Conservation (phyloP, 2,797 vertebrate genomes). For the Bucorvus abyssinicus region DNA sequence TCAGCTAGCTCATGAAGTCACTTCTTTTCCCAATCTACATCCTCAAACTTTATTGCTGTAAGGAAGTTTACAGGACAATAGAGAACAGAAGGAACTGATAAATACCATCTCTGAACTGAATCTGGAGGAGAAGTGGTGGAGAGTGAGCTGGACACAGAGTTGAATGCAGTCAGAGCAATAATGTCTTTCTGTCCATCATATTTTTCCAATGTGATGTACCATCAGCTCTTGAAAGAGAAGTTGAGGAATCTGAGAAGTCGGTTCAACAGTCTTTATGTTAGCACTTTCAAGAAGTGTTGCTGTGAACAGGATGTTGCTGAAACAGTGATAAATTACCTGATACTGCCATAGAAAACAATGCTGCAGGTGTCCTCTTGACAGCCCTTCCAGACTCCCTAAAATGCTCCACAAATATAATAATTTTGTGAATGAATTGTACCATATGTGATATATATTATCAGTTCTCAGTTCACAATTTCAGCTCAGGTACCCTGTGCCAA, state of each 20-base stretch:
- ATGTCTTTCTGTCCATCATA: neutral
- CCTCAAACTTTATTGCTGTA: neutral
- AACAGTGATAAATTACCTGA: constrained; percentile 23
- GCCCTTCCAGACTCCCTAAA: neutral
- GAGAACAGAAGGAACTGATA: neutral
- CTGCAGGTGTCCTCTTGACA: neutral
- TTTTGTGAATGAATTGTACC: neutral
- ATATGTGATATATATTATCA: neutral
- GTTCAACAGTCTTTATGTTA: neutral
- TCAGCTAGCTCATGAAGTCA: neutral
- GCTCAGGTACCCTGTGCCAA: neutral
- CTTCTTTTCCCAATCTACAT: neutral
- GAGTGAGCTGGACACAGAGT: neutral
- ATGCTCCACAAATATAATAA: neutral
- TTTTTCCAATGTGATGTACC: neutral
- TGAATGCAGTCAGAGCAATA: neutral
- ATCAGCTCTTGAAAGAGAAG: neutral
- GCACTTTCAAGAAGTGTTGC: neutral
- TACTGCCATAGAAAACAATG: neutral
- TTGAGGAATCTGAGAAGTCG: neutral
- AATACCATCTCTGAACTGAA: neutral
- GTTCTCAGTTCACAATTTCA: neutral
- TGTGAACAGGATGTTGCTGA: constrained; percentile 5
- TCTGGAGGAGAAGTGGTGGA: neutral
- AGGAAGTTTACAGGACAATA: neutral